These are phyloP conservation scores for Smithornis capensis DNA, from an alignment of 2,113 vertebrate genomes.

Conservation along the genomic window DNA sequence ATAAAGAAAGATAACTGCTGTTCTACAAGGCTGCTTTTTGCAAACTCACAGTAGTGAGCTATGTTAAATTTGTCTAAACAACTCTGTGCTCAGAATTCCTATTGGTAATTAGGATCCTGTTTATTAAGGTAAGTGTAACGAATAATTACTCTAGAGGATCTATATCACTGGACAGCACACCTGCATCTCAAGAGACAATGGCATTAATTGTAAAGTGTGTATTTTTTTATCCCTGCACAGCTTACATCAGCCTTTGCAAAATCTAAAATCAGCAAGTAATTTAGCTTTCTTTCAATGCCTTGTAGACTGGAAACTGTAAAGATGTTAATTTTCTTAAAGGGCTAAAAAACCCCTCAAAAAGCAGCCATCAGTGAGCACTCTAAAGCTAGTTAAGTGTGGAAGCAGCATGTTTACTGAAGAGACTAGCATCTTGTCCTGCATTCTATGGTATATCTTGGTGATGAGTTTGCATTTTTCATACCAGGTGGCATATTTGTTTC, in stretches of 20 bases:
- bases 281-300: background rate
- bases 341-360: background rate
- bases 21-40: background rate
- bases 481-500: background rate
- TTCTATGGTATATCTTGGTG: background rate
- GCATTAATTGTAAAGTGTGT: conserved; percentile 77
- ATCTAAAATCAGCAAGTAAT: conserved; percentile 68
- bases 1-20: background rate
- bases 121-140: conserved; percentile 72
- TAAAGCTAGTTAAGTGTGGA: background rate
- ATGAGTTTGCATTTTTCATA: background rate
- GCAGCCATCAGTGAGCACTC: background rate
- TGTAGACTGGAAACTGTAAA: background rate
- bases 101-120: conserved; percentile 68
- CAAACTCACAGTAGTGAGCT: background rate
- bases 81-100: background rate
- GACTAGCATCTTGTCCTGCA: background rate
- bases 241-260: conserved; percentile 78
- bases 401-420: background rate
- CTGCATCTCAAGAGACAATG: conserved; percentile 74
- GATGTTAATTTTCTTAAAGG: background rate
- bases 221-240: conserved; percentile 4
- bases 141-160: conserved; percentile 79
- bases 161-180: conserved; percentile 77
- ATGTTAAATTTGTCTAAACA: conserved; percentile 35